These are phyloP conservation scores for Eulacestoma nigropectus DNA, from an alignment of 2,113 vertebrate species.

Conservation along the genomic window DNA sequence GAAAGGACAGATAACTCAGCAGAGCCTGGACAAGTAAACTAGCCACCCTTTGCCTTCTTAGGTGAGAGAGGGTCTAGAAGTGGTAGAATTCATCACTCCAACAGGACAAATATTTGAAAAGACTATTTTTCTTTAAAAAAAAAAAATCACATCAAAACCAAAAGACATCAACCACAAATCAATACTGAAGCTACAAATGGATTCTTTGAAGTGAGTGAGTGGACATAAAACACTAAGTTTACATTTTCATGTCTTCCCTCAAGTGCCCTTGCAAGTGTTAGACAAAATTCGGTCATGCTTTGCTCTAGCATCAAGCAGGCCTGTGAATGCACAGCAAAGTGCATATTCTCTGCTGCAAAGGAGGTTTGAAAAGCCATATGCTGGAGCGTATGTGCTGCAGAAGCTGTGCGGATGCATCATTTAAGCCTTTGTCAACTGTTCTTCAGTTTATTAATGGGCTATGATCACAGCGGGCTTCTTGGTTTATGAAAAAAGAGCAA, in stretches of 20 bases:
- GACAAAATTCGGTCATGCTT: neutral
- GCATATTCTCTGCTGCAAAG: neutral
- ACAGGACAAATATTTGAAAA: neutral
- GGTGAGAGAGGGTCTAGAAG: neutral
- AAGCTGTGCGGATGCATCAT: neutral
- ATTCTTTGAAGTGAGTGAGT: neutral
- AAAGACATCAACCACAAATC: neutral
- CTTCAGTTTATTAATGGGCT: neutral
- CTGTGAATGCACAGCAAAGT: neutral
- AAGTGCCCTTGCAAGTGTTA: neutral
- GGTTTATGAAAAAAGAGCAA: neutral
- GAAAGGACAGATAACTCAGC: neutral
- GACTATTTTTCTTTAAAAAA: neutral
- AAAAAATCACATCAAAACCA: neutral
- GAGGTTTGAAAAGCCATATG: slow-evolving; percentile 13
- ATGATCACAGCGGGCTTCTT: neutral
- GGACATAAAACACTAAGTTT: neutral
- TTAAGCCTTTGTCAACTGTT: neutral
- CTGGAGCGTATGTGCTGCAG: slow-evolving; percentile 7
- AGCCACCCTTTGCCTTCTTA: neutral
- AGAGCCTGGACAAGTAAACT: neutral
- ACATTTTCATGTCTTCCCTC: neutral
- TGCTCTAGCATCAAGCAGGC: neutral
- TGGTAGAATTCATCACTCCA: neutral
- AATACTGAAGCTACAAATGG: neutral